Base-by-base conservation (phyloP, 2,888 invertebrate species). In the Hanleya hanleyi region DNA sequence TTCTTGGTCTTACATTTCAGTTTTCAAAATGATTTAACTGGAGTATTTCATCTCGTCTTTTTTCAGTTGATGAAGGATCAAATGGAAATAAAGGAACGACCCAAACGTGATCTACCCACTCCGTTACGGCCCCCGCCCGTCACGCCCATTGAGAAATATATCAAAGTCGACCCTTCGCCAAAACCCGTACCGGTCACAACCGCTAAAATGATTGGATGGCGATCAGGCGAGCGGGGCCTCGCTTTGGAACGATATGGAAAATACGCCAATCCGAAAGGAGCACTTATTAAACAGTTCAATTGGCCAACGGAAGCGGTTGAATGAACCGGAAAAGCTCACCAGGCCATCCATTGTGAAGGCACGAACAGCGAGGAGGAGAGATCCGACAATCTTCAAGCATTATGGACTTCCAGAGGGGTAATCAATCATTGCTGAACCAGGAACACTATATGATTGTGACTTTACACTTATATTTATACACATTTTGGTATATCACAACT, bases 261-360 rank as follows among this genome's bases (percentile, higher is more conserved):
- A 69, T 89, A 90, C 77, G 86, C 87, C 22, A 86, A 84, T 51
- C 86, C 87, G 18, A 87, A 87, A 75, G 89, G 89, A 7, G 86
- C 86, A 12, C 83, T 90, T 38, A 75, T 90, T 0, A 84, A 83
- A 70, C 87, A 88, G 71, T 81, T 90, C 26, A 89, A 89, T 68
- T 90, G 90, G 90, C 90, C 90, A 18, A 74, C 77, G 12, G 90
- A 90, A 70, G 89, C 86, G 6, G 84, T 90, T 15, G 77, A 83
- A 35, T 86, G 83, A 76, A 35, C 57, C n/a, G n/a, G n/a, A n/a
- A n/a, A n/a, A n/a, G n/a, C n/a, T n/a, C n/a, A n/a, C n/a, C n/a
- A n/a, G n/a, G n/a, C n/a, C n/a, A n/a, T n/a, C n/a, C n/a, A n/a
- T n/a, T n/a, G n/a, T n/a, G n/a, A n/a, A n/a, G n/a, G n/a, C n/a